A percentile compares a stretch with the other conserved stretches of the same genome.
Conservation (phyloP, 2,888 invertebrate genomes). For the Spilosoma lubricipeda region DNA sequence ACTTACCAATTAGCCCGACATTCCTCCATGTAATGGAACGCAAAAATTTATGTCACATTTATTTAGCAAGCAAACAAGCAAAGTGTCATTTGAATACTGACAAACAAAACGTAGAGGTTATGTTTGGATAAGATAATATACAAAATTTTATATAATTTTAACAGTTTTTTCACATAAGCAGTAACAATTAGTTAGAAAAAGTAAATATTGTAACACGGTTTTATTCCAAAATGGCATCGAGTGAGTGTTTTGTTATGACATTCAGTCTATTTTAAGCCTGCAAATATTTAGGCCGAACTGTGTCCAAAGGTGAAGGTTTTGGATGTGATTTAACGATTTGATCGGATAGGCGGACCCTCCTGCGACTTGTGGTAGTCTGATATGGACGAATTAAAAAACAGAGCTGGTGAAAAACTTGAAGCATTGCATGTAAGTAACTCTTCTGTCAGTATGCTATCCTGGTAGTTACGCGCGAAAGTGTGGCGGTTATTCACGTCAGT, state of each 20-base stretch:
- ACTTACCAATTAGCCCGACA: background rate
- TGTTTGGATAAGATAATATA: slow-evolving; percentile 68
- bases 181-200: slow-evolving; percentile 35
- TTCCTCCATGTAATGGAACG: slow-evolving; percentile 27
- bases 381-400: slow-evolving; percentile 81
- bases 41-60: slow-evolving; percentile 36
- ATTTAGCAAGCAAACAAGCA: too few species aligned
- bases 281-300: slow-evolving; percentile 76
- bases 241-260: slow-evolving; percentile 58
- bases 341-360: slow-evolving; percentile 65
- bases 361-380: slow-evolving; percentile 62
- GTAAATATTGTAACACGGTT: slow-evolving; percentile 34
- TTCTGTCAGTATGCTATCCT: slow-evolving; percentile 57
- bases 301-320: slow-evolving; percentile 84
- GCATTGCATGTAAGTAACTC: slow-evolving; percentile 80
- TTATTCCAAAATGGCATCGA: slow-evolving; percentile 44
- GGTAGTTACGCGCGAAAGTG: slow-evolving; percentile 67
- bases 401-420: slow-evolving; percentile 81
- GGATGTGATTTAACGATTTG: slow-evolving; percentile 69
- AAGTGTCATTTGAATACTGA: slow-evolving; percentile 47
- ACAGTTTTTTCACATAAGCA: slow-evolving; percentile 43
- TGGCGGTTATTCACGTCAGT: slow-evolving; percentile 57
- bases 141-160: slow-evolving; percentile 52
- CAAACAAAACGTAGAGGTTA: slow-evolving; percentile 66
- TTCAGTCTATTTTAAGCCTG: slow-evolving; percentile 78